Evolutionary conservation across 2,797 vertebrate species (phyloP).

Genomic region (Cephalopachus bancanus): DNA sequence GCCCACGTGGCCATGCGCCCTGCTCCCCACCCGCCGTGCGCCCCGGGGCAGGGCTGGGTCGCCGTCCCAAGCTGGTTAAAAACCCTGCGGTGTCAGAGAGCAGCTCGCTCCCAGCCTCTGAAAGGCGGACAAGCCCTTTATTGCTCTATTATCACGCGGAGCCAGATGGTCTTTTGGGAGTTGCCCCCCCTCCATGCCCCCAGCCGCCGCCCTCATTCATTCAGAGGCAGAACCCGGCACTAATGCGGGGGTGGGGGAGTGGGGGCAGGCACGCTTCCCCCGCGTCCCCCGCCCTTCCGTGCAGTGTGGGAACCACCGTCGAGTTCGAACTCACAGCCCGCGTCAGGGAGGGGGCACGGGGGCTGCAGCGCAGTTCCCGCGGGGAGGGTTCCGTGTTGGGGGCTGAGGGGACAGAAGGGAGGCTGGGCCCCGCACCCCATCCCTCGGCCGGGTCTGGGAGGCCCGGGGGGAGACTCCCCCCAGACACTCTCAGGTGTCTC

Average conservation of each 20-base stretch:
- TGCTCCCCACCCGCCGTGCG: neutral
- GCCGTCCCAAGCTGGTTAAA: slow-evolving; percentile 80
- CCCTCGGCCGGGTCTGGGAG: neutral
- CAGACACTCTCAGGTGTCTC: neutral
- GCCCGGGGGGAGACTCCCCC: too few species aligned
- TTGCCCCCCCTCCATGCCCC: slow-evolving; percentile 77
- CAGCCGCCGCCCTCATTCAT: slow-evolving; percentile 83
- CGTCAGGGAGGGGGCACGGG: neutral
- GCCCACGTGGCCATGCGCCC: slow-evolving; percentile 66
- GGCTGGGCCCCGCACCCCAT: neutral
- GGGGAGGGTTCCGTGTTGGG: neutral
- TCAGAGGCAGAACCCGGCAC: slow-evolving; percentile 88
- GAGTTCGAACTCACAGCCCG: slow-evolving; percentile 85
- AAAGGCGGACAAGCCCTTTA: slow-evolving; percentile 87
- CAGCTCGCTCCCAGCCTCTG: slow-evolving; percentile 85
- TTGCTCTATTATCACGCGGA: slow-evolving; percentile 87
- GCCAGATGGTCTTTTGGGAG: slow-evolving; percentile 93
- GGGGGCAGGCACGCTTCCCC: slow-evolving; percentile 89
- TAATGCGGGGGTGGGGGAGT: slow-evolving; percentile 82
- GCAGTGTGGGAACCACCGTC: slow-evolving; percentile 87
- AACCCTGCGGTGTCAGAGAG: slow-evolving; percentile 81
- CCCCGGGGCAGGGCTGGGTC: slow-evolving; percentile 68
- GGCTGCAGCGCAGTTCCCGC: too few species aligned
- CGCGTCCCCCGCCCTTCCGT: slow-evolving; percentile 68
- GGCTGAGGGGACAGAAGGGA: neutral